Base-by-base conservation (phyloP, 92 coral and sea anemone species). In the Scolanthus callimorphus region DNA sequence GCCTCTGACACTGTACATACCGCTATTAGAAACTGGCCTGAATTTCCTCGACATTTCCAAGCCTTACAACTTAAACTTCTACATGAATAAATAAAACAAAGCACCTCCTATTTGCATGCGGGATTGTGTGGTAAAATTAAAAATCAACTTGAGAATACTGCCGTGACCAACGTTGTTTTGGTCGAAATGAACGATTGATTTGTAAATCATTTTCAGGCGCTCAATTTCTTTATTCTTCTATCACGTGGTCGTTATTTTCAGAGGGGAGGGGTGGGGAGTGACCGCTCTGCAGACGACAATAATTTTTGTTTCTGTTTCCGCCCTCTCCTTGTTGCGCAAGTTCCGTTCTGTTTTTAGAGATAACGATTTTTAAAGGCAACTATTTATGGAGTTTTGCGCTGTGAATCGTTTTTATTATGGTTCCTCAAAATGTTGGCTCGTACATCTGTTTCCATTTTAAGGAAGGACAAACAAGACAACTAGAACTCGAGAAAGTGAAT, bases 1-100 rank as follows among this genome's bases (percentile, higher is more conserved):
- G 15, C 96, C 86, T 20, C 90, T 86, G 28, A 87, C 96, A 50
- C 96, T 87, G 76, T 87, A 87, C 49, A 87, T 87, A 15, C 96
- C 96, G 55, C 96, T 87, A 55, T 87, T 86, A 30, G 96, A 78
- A 46, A 65, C 77, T 19, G 96, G 83, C n/a, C 96, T 88, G 68
- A 87, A 87, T 73, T 84, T 83, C 60, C 90, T 67, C 61, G 96
- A 87, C 96, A 87, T 87, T 27, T 68, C 25, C 38, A 37, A 17
- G 13, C 29, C 34, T 3, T 17, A 27, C 38, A 25, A 45, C 49
- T 48, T 1, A 55, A 55, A 55, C 39, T 55, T 39, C 2, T 11
- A 3, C 39, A 23, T 26, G 34, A 55, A 55, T 55, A 29, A 23
- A 25, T 24, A 41, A 62, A 24, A 25, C 39, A 45, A 57, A 46